A percentile compares a stretch with the other conserved stretches of the same genome.
phyloP scores from a whole-genome alignment of 2,888 invertebrate genomes.

The Chouioia cunea region DNA sequence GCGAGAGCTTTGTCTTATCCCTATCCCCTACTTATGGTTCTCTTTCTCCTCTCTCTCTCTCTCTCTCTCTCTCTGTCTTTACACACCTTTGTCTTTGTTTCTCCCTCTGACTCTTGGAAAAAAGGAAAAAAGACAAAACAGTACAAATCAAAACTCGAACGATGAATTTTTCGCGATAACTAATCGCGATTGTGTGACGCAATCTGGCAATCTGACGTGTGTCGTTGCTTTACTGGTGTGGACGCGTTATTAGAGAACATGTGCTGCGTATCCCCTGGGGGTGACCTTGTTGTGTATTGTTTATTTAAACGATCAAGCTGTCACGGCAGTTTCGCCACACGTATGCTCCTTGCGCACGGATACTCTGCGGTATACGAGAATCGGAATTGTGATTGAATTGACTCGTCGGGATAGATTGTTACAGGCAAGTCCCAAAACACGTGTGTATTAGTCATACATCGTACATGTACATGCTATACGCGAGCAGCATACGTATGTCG shows the following conservation, averaged over 20 bases:
- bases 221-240: no score
- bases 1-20: conserved; percentile 24
- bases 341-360: conserved; percentile 20
- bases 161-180: no score
- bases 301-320: conserved; percentile 52
- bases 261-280: conserved; percentile 55
- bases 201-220: no score
- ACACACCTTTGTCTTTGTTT: conserved; percentile 8
- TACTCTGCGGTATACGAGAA: neutral
- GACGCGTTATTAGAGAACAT: no score
- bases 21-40: neutral
- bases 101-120: conserved; percentile 21
- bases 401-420: no score
- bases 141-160: no score
- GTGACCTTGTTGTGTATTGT: conserved; percentile 66
- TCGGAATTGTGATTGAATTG: no score
- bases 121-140: conserved; percentile 4
- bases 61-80: conserved; percentile 25
- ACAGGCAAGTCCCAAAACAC: no score
- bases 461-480: no score
- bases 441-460: no score
- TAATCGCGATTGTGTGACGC: no score
- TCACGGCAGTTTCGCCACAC: conserved; percentile 15
- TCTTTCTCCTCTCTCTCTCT: conserved; percentile 4
- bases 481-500: conserved; percentile 14